A percentile compares a stretch with the other conserved stretches of the same genome.
phyloP scores from a whole-genome alignment of 2,113 vertebrate species.

The Macrotis lagotis region DNA sequence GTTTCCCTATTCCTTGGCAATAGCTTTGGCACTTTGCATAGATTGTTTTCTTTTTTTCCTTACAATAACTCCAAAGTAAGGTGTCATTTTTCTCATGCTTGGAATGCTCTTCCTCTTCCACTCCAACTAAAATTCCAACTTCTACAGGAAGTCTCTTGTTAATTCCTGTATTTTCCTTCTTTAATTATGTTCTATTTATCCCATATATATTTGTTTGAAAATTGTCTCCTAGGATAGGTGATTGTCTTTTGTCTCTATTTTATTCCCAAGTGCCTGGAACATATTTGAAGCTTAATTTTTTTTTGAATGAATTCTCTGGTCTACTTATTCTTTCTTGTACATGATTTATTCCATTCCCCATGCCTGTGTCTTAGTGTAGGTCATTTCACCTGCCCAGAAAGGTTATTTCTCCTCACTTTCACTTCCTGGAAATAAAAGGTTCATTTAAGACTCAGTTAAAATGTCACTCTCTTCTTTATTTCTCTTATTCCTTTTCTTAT shows the following conservation, averaged over 20 bases:
- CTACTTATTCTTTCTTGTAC: neutral
- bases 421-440: neutral
- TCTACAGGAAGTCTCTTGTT: neutral
- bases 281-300: neutral
- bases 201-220: neutral
- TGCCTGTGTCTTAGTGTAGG: neutral
- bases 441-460: neutral
- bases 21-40: neutral
- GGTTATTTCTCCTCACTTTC: neutral
- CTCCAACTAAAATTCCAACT: neutral
- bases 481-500: neutral
- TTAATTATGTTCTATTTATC: neutral
- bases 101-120: neutral
- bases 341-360: neutral
- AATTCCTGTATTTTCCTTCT: neutral
- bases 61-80: neutral
- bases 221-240: neutral
- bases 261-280: neutral
- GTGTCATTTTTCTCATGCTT: neutral
- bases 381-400: neutral
- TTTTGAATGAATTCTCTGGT: neutral
- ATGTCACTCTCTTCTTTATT: neutral
- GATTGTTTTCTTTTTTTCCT: neutral
- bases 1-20: neutral
- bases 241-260: neutral